Conservation (phyloP, 2,797 vertebrate species). For the Lagodon rhomboides region DNA sequence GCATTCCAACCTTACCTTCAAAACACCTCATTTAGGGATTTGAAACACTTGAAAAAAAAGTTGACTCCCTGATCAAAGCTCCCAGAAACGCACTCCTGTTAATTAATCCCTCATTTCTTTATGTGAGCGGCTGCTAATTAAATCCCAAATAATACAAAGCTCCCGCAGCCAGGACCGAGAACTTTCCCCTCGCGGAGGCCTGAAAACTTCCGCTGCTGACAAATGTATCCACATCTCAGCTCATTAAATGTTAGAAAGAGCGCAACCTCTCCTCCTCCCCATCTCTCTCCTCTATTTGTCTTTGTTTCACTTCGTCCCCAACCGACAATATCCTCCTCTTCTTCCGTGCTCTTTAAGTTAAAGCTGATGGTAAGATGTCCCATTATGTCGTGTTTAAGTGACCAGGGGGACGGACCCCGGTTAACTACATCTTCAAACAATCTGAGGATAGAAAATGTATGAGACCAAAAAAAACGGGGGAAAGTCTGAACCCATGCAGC, state of each 20-base stretch:
- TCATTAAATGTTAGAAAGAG: slow-evolving; percentile 55
- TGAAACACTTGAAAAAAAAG: slow-evolving; percentile 32
- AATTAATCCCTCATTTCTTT: slow-evolving; percentile 48
- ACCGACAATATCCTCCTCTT: slow-evolving; percentile 26
- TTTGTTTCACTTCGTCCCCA: slow-evolving; percentile 34
- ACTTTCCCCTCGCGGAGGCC: slow-evolving; percentile 15
- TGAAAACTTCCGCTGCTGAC: slow-evolving; percentile 25
- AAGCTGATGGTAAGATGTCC: slow-evolving; percentile 34
- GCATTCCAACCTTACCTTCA: slow-evolving; percentile 17
- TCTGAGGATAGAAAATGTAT: slow-evolving; percentile 43
- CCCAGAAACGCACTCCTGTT: slow-evolving; percentile 38
- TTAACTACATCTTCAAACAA: slow-evolving; percentile 52
- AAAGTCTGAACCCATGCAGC: slow-evolving; percentile 34
- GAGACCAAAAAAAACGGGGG: slow-evolving; percentile 1
- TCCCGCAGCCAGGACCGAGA: slow-evolving; percentile 12
- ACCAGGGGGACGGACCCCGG: slow-evolving; percentile 30
- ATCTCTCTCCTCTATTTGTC: slow-evolving; percentile 21
- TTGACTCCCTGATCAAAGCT: slow-evolving; percentile 50
- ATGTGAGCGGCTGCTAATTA: slow-evolving; percentile 49
- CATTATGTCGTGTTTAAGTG: slow-evolving; percentile 53
- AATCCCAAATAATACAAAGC: slow-evolving; percentile 57
- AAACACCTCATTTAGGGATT: slow-evolving; percentile 20
- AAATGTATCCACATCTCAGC: slow-evolving; percentile 49
- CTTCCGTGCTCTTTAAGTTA: slow-evolving; percentile 33
- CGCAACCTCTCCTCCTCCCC: slow-evolving; percentile 19